phyloP scores from a whole-genome alignment of 2,797 vertebrate genomes.

The Schizothorax lantsangensis region DNA sequence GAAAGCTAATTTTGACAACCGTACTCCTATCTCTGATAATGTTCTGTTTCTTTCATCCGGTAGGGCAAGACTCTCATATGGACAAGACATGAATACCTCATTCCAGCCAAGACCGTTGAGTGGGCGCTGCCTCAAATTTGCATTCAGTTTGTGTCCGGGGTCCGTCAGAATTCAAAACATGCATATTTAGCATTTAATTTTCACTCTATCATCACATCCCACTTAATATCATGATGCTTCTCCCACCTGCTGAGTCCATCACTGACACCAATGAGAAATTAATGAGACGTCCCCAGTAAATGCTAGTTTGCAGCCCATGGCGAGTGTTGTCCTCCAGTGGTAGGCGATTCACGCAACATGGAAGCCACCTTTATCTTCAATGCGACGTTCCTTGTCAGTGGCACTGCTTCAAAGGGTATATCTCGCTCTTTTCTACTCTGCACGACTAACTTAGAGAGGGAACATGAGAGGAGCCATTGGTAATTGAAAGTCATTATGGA shows the following conservation, averaged over 20 bases:
- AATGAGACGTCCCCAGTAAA: conserved; percentile 35
- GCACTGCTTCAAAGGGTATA: background rate
- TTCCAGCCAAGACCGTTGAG: conserved; percentile 31
- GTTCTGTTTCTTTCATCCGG: conserved; percentile 38
- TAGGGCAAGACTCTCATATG: conserved; percentile 8
- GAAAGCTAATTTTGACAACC: conserved; percentile 45
- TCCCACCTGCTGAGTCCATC: conserved; percentile 49
- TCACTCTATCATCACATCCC: conserved; percentile 33
- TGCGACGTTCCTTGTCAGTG: conserved; percentile 28
- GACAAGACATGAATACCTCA: conserved; percentile 15
- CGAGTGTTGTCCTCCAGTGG: conserved; percentile 35
- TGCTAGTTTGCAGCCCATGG: conserved; percentile 34
- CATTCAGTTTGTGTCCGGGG: conserved; percentile 45
- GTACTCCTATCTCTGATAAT: conserved; percentile 23
- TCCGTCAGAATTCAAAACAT: conserved; percentile 43
- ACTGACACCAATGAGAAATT: conserved; percentile 43
- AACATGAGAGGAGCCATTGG: conserved; percentile 30
- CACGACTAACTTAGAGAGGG: background rate
- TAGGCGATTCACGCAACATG: conserved; percentile 17
- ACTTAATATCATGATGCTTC: conserved; percentile 36
- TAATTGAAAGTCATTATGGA: conserved; percentile 35
- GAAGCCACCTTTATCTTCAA: conserved; percentile 33
- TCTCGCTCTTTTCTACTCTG: conserved; percentile 16
- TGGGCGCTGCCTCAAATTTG: conserved; percentile 34
- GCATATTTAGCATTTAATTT: conserved; percentile 41